Conservation (phyloP, 2,888 invertebrate species). For the Andrena flavipes region DNA sequence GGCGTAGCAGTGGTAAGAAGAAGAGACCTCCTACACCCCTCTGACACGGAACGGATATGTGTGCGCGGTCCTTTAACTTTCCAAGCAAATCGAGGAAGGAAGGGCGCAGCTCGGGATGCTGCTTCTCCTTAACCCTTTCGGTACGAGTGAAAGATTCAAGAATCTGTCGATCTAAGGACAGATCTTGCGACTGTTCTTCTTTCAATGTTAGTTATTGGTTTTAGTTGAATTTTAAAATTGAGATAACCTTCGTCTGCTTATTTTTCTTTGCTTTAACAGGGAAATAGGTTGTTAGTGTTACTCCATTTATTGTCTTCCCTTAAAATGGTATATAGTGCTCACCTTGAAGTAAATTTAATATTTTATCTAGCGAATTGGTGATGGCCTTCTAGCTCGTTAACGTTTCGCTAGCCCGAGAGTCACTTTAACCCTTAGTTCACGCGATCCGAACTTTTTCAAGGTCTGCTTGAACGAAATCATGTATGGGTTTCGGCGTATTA, state of each 20-base stretch:
- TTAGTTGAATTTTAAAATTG: no score
- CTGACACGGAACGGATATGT: no score
- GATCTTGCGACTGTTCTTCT: no score
- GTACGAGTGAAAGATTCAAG: neutral
- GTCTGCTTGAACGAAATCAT: constrained; percentile 13
- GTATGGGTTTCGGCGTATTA: neutral
- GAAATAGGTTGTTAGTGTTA: no score
- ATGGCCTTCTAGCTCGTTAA: constrained; percentile 25
- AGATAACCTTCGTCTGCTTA: no score
- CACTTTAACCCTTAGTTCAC: constrained; percentile 32
- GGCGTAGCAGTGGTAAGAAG: no score
- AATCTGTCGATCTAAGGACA: no score
- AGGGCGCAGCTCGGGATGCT: neutral
- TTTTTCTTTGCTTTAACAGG: neutral
- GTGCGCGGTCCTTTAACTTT: no score
- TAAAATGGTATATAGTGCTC: neutral
- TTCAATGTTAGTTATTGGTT: no score
- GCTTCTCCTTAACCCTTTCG: constrained; percentile 5
- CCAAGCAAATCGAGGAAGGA: neutral
- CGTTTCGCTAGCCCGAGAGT: constrained; percentile 20
- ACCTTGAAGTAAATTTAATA: constrained; percentile 11
- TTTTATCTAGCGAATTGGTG: constrained; percentile 2
- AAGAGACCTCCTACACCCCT: no score
- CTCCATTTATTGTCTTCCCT: no score
- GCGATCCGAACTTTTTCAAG: constrained; percentile 30